Base-by-base conservation (phyloP, 2,888 invertebrate species). In the Rhagophthalmus giganteus region DNA sequence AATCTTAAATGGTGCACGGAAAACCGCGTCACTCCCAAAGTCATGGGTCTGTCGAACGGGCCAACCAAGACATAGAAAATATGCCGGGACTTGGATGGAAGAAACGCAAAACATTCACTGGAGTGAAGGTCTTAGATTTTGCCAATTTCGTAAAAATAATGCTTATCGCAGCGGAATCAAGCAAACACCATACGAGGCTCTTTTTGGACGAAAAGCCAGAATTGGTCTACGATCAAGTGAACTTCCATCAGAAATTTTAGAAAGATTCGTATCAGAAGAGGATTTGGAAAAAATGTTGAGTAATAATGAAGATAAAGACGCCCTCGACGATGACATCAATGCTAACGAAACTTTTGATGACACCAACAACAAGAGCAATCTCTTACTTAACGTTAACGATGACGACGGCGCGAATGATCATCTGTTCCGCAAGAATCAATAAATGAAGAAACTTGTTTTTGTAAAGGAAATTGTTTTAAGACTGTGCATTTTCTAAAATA, bases 111-210 rank as follows among this genome's bases (percentile, higher is more conserved):
- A n/a, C n/a, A n/a, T n/a, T n/a, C n/a, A n/a, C n/a, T n/a, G n/a
- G n/a, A n/a, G n/a, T n/a, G 15, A 33, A 14, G 33, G 33, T 12
- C 11, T 33, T 12, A 12, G 33, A 13, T 33, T 33, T 9, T 33
- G 10, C 8, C 33, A 33, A 14, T 33, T 33, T 13, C 33, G 9
- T 30, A 33, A 33, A 33, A 33, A 7, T 14, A 33, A 33, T 33
- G 13, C 33, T 13, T 33, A 33, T 12, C 33, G 13, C 15, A 33
- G 13, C 13, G 33, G 13, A 33, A 33, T 14, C 12, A 12, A 14
- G 15, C 33, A 12, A 33, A 33, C 33, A 13, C 13, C 11, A 12
- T 33, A 12, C 15, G 33, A 33, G 9, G 33, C 33, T 13, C 12
- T 33, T 12, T 33, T 33, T 6, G 33, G 33, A n/a, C 5, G 28